phyloP scores from a whole-genome alignment of 2,113 vertebrate species.

The Gobiocypris rarus region DNA sequence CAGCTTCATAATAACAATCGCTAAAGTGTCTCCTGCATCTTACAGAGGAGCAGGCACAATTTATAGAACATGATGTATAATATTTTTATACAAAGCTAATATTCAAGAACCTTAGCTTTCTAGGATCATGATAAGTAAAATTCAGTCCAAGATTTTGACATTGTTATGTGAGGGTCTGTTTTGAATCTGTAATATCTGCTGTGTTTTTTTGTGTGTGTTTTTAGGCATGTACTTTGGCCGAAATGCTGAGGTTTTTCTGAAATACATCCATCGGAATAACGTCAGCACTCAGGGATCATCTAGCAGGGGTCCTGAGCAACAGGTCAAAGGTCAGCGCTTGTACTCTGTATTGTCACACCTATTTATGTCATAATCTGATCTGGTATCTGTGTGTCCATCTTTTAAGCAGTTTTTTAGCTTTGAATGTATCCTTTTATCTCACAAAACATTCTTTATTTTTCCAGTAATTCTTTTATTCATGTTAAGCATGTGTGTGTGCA shows the following conservation, averaged over 20 bases:
- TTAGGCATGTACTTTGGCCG: constrained; percentile 95
- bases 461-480: neutral
- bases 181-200: constrained; percentile 8
- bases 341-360: neutral
- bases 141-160: neutral
- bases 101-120: neutral
- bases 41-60: neutral
- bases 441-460: neutral
- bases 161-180: neutral
- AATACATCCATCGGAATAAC: constrained; percentile 98
- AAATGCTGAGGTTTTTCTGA: constrained; percentile 97
- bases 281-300: constrained; percentile 90
- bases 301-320: constrained; percentile 90
- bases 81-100: neutral
- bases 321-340: constrained; percentile 91
- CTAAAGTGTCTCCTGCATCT: neutral
- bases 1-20: neutral
- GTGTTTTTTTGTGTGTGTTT: constrained; percentile 17
- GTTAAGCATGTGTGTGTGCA: too few relatives aligned
- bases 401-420: neutral
- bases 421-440: neutral
- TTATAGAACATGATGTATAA: neutral
- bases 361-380: neutral
- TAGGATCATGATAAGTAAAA: neutral
- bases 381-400: too few relatives aligned